These are phyloP conservation scores for Donacobius atricapilla DNA, from an alignment of 2,113 vertebrate species.

Conservation along the genomic window DNA sequence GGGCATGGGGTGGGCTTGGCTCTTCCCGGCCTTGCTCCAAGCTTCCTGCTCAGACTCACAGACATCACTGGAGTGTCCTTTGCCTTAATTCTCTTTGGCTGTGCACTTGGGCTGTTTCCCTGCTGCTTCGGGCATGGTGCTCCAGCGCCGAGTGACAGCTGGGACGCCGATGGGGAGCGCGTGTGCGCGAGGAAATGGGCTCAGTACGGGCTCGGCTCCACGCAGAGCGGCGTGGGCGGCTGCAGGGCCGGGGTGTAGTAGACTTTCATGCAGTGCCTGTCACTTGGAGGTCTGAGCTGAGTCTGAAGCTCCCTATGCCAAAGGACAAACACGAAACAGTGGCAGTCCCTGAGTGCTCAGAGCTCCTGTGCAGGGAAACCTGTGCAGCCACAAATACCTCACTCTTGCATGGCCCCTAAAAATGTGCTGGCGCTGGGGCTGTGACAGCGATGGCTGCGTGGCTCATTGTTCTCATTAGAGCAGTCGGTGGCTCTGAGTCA, in stretches of 20 bases:
- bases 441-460: not conserved
- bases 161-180: not conserved
- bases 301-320: not conserved
- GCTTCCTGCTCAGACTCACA: not conserved
- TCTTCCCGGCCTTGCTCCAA: not conserved
- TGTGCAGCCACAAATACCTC: not conserved
- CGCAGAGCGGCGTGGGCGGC: not conserved
- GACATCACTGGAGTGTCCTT: not conserved
- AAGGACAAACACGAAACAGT: not conserved
- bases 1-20: not conserved
- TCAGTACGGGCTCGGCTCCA: not conserved
- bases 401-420: not conserved
- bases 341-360: not conserved
- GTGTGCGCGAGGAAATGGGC: not conserved
- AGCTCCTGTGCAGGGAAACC: not conserved
- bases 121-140: not conserved
- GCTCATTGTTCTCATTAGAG: conserved; percentile 38
- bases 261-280: not conserved
- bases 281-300: conserved; percentile 3
- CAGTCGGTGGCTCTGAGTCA: conserved; percentile 35
- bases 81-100: conserved; percentile 2
- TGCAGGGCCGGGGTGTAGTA: not conserved
- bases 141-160: not conserved
- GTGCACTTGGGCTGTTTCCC: not conserved
- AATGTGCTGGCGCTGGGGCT: not conserved